A percentile compares a stretch with the other conserved stretches of the same genome.
Conservation (phyloP, 2,113 vertebrate genomes). For the Fulica atra region DNA sequence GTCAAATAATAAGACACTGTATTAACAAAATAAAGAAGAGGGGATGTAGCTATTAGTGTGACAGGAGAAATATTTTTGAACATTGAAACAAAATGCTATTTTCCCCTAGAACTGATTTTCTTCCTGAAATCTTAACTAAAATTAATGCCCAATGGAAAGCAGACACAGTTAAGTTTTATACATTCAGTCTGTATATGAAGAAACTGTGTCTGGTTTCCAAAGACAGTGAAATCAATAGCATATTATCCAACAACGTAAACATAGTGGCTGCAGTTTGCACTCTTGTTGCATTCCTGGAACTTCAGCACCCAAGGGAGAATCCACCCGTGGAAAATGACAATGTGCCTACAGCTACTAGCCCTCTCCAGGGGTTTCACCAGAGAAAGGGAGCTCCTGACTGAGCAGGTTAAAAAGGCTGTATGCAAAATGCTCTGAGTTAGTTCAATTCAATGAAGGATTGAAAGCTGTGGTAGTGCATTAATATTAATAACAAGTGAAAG, state of each 20-base stretch:
- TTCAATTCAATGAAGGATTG: neutral
- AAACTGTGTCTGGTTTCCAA: neutral
- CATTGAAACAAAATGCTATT: neutral
- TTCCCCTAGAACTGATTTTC: neutral
- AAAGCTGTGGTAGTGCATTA: neutral
- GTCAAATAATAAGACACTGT: neutral
- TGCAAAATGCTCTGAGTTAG: neutral
- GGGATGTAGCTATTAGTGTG: neutral
- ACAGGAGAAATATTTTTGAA: neutral
- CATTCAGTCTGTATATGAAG: neutral
- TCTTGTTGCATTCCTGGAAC: neutral
- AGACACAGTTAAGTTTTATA: neutral
- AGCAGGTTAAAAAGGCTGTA: neutral
- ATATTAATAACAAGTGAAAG: neutral
- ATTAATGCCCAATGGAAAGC: neutral
- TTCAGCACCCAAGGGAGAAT: neutral
- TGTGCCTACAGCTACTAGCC: fast-evolving
- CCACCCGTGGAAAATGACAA: neutral
- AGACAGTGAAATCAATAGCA: neutral
- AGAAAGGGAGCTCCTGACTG: neutral
- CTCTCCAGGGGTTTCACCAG: neutral
- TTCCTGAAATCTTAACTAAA: neutral
- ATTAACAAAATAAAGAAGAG: neutral
- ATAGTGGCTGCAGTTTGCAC: neutral
- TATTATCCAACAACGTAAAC: neutral